phyloP scores from a whole-genome alignment of 2,797 vertebrate genomes.

The Lepus townsendii region DNA sequence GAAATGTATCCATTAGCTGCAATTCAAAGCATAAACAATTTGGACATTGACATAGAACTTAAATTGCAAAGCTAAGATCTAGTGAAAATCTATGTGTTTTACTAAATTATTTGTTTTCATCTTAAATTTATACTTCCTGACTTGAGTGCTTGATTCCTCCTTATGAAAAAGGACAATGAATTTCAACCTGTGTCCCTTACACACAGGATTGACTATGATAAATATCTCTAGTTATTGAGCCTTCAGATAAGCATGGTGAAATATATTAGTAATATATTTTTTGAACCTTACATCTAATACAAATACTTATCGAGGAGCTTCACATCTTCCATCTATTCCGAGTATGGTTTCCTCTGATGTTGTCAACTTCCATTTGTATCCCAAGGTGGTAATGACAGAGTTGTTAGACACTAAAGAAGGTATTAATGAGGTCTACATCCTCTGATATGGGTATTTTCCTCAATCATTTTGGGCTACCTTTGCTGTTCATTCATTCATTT shows the following conservation, averaged over 20 bases:
- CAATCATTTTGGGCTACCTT: not conserved
- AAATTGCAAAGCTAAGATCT: not conserved
- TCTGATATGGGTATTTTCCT: not conserved
- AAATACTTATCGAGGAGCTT: not conserved
- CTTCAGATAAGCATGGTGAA: not conserved
- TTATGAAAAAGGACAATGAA: not conserved
- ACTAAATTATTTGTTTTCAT: slow-evolving; percentile 25
- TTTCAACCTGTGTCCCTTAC: not conserved
- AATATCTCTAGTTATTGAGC: not conserved
- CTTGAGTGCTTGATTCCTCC: not conserved
- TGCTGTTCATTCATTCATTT: not conserved
- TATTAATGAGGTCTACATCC: not conserved
- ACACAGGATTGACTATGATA: not conserved
- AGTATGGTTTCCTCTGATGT: not conserved
- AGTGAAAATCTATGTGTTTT: not conserved
- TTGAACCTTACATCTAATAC: not conserved
- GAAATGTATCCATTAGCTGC: slow-evolving; percentile 73
- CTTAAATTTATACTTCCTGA: slow-evolving; percentile 8
- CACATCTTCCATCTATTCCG: not conserved
- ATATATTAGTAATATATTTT: not conserved
- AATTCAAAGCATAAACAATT: slow-evolving; percentile 60
- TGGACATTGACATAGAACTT: not conserved
- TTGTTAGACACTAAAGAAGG: not conserved
- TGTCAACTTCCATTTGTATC: not conserved
- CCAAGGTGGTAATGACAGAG: not conserved